Conservation (phyloP, 2,113 vertebrate genomes). For the Hylia prasina region DNA sequence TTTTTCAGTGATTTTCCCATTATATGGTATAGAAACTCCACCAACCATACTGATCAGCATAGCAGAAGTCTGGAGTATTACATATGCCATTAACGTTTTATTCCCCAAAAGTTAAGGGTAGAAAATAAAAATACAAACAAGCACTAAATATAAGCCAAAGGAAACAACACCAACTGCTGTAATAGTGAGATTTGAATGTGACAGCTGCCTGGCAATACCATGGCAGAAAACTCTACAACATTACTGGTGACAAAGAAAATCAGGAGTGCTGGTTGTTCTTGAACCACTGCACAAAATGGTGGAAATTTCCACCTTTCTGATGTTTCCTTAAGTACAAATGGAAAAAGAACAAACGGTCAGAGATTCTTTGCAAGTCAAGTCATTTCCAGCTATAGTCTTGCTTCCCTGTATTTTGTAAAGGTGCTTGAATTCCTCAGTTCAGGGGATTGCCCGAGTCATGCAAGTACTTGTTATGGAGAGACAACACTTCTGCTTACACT, state of each 20-base stretch:
- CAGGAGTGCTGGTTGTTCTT: background rate
- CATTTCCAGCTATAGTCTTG: constrained; percentile 5
- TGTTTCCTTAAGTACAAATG: background rate
- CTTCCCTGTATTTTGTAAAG: constrained; percentile 10
- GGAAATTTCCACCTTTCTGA: background rate
- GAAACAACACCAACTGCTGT: background rate
- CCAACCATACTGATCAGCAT: background rate
- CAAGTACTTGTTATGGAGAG: constrained; percentile 10
- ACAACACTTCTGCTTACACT: background rate
- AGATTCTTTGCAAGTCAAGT: background rate
- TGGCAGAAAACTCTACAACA: background rate
- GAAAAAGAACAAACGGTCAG: background rate
- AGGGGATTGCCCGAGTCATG: background rate
- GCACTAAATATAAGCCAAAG: background rate
- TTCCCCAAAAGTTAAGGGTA: background rate
- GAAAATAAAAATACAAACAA: background rate
- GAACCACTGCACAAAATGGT: background rate
- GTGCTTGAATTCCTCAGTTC: background rate
- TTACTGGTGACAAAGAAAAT: background rate
- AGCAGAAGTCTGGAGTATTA: background rate
- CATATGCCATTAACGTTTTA: background rate
- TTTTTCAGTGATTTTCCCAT: background rate
- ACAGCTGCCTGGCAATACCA: background rate
- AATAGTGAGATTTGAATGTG: background rate
- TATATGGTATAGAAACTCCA: background rate